Conservation (phyloP, 2,888 invertebrate species). For the Callinectes sapidus region DNA sequence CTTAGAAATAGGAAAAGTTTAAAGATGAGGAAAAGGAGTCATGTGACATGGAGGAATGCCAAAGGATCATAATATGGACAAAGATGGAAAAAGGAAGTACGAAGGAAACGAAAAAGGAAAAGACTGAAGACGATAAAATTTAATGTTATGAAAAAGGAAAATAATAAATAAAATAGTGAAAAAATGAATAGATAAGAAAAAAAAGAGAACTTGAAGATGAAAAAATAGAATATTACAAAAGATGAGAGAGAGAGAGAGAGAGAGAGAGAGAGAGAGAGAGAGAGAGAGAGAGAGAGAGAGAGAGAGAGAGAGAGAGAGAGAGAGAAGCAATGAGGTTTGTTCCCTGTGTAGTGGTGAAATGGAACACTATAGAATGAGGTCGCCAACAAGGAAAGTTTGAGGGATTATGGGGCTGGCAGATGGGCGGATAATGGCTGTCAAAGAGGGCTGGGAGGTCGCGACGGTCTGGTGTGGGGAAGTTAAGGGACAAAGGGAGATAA, state of each 20-base stretch:
- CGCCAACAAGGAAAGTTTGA: not conserved
- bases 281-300: not conserved
- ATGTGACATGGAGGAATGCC: not conserved
- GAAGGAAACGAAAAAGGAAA: too few relatives aligned
- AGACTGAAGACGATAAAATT: too few relatives aligned
- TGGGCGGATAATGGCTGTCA: slow-evolving; percentile 2
- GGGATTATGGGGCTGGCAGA: not conserved
- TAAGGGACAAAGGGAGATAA: not conserved
- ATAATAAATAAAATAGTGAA: too few relatives aligned
- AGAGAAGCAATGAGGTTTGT: not conserved
- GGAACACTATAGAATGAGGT: not conserved
- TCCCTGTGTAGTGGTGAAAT: not conserved
- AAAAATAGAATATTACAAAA: too few relatives aligned
- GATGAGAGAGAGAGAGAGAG: not conserved
- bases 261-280: not conserved
- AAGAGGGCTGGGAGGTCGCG: not conserved
- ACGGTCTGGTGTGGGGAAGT: not conserved
- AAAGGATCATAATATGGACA: not conserved
- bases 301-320: not conserved
- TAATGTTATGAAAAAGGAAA: too few relatives aligned
- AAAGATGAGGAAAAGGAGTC: not conserved
- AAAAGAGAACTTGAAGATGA: too few relatives aligned
- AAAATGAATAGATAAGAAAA: too few relatives aligned
- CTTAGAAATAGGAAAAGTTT: not conserved
- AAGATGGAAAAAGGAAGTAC: too few relatives aligned